These are phyloP conservation scores for Temnothorax curvispinosus DNA, from an alignment of 1,140 invertebrate species.

Conservation along the genomic window DNA sequence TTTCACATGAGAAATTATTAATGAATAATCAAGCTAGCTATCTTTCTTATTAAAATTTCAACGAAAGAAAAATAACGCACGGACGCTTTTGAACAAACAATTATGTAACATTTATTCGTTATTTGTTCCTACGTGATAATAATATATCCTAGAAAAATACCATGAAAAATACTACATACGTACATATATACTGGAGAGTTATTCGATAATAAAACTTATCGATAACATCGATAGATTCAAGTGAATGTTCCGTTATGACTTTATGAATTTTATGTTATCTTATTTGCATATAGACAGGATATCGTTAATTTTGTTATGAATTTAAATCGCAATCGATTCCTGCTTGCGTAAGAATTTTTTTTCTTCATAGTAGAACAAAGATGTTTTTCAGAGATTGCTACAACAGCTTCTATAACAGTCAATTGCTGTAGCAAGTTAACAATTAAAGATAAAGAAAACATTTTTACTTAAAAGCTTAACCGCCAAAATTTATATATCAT, in stretches of 20 bases:
- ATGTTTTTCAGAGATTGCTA: neutral
- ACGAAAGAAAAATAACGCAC: neutral
- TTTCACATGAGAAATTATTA: neutral
- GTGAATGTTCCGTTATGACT: neutral
- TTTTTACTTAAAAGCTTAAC: neutral
- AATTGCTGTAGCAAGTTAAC: neutral
- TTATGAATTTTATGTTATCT: neutral
- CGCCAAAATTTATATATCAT: neutral
- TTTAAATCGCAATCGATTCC: neutral
- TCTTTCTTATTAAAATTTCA: constrained; percentile 17
- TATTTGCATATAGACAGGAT: neutral
- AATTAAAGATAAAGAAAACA: neutral
- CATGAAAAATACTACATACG: neutral
- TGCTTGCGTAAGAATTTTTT: neutral
- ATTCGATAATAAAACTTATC: neutral
- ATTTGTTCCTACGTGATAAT: neutral
- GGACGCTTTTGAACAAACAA: neutral
- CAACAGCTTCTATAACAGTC: neutral
- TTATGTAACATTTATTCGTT: constrained; percentile 10
- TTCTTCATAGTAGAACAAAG: neutral
- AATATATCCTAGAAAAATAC: neutral
- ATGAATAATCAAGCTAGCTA: neutral
- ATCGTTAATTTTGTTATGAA: neutral
- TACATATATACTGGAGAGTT: neutral
- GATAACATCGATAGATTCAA: neutral